Evolutionary conservation across 1,140 invertebrate genomes (phyloP).

Genomic region (Battus philenor): DNA sequence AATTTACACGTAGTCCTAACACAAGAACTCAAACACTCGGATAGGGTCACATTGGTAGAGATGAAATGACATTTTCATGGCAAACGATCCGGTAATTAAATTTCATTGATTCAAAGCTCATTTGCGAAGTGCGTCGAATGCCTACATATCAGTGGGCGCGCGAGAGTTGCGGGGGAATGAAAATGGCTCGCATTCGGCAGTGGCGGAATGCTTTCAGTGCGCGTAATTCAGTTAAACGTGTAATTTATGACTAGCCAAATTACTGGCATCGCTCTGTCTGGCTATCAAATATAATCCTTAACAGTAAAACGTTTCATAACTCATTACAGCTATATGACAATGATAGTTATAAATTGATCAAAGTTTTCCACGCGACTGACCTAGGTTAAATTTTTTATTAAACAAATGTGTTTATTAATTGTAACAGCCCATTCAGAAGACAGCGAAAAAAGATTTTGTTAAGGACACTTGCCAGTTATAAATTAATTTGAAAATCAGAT

Average conservation of each 20-base stretch:
- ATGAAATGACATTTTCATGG: slow-evolving; percentile 19
- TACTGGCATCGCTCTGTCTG: slow-evolving; percentile 54
- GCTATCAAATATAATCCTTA: slow-evolving; percentile 29
- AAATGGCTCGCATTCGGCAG: slow-evolving; percentile 48
- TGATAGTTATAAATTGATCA: too few relatives aligned
- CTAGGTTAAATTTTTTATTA: too few relatives aligned
- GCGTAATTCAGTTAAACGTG: slow-evolving; percentile 73
- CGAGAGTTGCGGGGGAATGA: slow-evolving; percentile 45
- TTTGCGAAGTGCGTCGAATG: slow-evolving; percentile 54
- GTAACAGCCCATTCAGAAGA: too few relatives aligned
- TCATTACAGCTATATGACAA: neutral
- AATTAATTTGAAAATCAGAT: too few relatives aligned
- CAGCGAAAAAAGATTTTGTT: too few relatives aligned
- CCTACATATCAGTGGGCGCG: slow-evolving; percentile 50
- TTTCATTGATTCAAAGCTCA: slow-evolving; percentile 64
- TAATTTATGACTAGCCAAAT: slow-evolving; percentile 72
- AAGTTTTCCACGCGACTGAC: too few relatives aligned
- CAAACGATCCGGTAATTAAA: slow-evolving; percentile 51
- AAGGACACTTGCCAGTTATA: too few relatives aligned
- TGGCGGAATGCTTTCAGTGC: slow-evolving; percentile 68
- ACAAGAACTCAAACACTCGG: too few relatives aligned
- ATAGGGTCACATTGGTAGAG: neutral
- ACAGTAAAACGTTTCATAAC: slow-evolving; percentile 6
- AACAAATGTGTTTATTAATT: too few relatives aligned
- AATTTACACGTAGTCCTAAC: too few relatives aligned